Percentiles rank a stretch among this genome's conserved stretches.
Conservation (phyloP, 2,888 invertebrate species). For the Gymnosoma rotundatum region DNA sequence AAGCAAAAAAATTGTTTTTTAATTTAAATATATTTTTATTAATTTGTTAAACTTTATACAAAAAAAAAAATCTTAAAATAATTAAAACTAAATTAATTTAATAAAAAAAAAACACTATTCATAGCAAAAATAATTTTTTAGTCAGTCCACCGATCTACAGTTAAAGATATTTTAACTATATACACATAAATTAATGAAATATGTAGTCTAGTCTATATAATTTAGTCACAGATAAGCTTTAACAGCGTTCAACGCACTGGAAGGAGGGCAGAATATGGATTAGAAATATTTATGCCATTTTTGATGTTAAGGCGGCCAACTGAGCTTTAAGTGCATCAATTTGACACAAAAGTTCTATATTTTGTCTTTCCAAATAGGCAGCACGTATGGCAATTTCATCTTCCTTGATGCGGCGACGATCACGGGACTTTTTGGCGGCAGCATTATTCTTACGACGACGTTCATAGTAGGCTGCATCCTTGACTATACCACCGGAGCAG, state of each 20-base stretch:
- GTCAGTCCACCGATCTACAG: constrained; percentile 59
- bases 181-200: constrained; percentile 6
- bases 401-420: constrained; percentile 94
- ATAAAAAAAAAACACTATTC: constrained; percentile 34
- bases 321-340: constrained; percentile 86
- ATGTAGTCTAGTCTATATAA: constrained; percentile 11
- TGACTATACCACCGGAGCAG: constrained; percentile 78
- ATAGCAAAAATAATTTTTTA: constrained; percentile 6
- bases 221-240: constrained; percentile 64
- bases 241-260: constrained; percentile 61
- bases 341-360: constrained; percentile 89
- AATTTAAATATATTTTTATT: not conserved
- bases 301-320: constrained; percentile 82
- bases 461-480: constrained; percentile 94
- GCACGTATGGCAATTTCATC: constrained; percentile 95
- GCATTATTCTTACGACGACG: constrained; percentile 95
- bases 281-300: constrained; percentile 59
- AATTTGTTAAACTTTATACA: not conserved
- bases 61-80: constrained; percentile 38
- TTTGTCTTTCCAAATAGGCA: constrained; percentile 93
- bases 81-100: constrained; percentile 32
- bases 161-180: constrained; percentile 25
- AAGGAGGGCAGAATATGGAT: not conserved
- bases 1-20: too few species aligned
- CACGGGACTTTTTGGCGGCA: constrained; percentile 96